Percentiles rank a stretch among this genome's conserved stretches.
phyloP scores from a whole-genome alignment of 2,797 vertebrate species.

The Pangasius macronema region DNA sequence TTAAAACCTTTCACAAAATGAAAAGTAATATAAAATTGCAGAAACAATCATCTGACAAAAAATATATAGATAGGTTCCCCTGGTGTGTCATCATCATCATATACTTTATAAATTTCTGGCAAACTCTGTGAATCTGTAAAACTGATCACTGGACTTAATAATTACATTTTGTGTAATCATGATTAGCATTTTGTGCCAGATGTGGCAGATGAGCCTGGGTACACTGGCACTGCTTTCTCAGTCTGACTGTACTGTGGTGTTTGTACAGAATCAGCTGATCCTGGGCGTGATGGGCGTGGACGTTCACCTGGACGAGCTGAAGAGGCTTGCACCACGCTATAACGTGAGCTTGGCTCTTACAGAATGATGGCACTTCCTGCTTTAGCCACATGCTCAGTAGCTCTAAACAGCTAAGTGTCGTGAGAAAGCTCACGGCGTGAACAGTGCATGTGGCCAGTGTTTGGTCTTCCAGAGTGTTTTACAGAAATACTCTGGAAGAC shows the following conservation, averaged over 20 bases:
- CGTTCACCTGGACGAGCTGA: conserved; percentile 95
- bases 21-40: neutral
- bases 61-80: neutral
- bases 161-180: too few species aligned
- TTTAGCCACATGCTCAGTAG: neutral
- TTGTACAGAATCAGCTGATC: conserved; percentile 92
- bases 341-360: conserved; percentile 65
- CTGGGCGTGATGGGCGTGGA: conserved; percentile 98
- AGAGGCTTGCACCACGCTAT: conserved; percentile 88
- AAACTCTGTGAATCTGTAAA: neutral
- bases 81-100: neutral
- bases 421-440: neutral
- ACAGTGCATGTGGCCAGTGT: neutral
- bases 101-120: neutral
- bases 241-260: neutral
- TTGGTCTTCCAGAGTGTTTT: neutral
- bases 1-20: neutral
- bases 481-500: too few species aligned
- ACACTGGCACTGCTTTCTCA: neutral
- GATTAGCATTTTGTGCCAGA: neutral
- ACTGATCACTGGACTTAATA: neutral
- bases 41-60: neutral
- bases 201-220: neutral
- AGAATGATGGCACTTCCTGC: too few species aligned
- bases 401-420: neutral